Conservation (phyloP, 2,113 vertebrate species). For the Bufo bufo region DNA sequence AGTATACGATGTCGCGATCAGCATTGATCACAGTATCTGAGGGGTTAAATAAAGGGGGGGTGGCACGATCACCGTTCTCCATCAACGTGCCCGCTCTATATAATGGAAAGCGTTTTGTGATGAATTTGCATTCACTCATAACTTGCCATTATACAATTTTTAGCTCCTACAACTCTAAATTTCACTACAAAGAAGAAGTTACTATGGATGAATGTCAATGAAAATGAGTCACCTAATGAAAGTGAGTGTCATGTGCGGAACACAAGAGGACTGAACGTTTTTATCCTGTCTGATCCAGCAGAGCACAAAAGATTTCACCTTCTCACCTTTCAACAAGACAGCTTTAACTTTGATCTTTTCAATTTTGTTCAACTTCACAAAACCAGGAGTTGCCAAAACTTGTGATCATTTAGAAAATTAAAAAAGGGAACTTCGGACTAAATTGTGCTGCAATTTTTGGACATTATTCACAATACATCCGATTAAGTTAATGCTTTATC, state of each 20-base stretch:
- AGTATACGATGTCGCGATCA: too few species aligned
- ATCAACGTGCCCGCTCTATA: too few species aligned
- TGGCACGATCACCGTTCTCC: too few species aligned
- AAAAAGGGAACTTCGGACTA: conserved; percentile 4
- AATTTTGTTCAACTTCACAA: conserved; percentile 66
- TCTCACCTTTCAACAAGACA: conserved; percentile 65
- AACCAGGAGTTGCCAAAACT: conserved; percentile 64
- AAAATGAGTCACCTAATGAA: conserved; percentile 68
- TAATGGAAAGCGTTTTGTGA: too few species aligned
- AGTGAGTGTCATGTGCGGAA: conserved; percentile 62
- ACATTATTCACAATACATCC: background rate
- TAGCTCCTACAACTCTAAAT: background rate
- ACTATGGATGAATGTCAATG: conserved; percentile 63
- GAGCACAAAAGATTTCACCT: conserved; percentile 63
- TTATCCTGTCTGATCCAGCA: conserved; percentile 66
- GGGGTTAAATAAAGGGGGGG: too few species aligned
- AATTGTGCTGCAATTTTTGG: background rate
- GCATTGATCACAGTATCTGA: too few species aligned
- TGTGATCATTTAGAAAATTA: conserved; percentile 64
- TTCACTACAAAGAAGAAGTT: conserved; percentile 12
- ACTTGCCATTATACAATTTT: background rate
- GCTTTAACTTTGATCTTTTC: conserved; percentile 68
- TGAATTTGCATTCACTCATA: background rate
- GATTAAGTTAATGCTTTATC: background rate
- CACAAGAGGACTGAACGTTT: conserved; percentile 58